Percentiles rank a stretch among this genome's conserved stretches.
These are phyloP conservation scores for Cuculus canorus DNA, from an alignment of 2,797 vertebrate species.

Conservation along the genomic window DNA sequence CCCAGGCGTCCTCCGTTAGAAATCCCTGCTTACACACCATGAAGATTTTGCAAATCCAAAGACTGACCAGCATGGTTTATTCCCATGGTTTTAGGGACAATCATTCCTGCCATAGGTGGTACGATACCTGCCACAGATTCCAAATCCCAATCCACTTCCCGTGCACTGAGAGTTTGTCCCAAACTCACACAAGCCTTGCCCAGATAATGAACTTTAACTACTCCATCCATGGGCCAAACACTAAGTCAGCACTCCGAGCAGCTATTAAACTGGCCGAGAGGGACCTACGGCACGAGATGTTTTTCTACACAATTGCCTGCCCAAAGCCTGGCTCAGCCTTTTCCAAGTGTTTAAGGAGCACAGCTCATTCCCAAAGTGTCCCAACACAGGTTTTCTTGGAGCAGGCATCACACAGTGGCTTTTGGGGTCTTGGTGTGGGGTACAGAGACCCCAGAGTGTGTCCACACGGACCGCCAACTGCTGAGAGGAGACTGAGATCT, in stretches of 20 bases:
- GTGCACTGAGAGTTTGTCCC: neutral
- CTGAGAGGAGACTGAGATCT: neutral
- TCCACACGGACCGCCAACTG: neutral
- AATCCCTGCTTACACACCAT: neutral
- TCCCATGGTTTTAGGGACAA: accelerated
- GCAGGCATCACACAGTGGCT: accelerated
- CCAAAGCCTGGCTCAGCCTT: neutral
- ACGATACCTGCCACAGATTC: accelerated
- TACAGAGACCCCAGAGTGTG: neutral
- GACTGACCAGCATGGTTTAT: accelerated
- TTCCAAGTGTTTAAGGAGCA: neutral
- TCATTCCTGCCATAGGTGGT: accelerated
- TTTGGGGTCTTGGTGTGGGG: neutral
- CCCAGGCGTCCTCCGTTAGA: neutral
- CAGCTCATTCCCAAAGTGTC: neutral
- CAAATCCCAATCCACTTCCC: neutral
- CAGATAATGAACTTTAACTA: conserved; percentile 20
- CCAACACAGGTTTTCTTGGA: neutral
- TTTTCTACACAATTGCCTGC: neutral
- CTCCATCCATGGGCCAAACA: neutral
- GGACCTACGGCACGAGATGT: neutral
- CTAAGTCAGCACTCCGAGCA: neutral
- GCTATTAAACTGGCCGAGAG: neutral
- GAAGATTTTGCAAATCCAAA: accelerated
- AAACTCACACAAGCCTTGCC: neutral